These are phyloP conservation scores for Clangula hyemalis DNA, from an alignment of 2,797 vertebrate species.

Conservation along the genomic window DNA sequence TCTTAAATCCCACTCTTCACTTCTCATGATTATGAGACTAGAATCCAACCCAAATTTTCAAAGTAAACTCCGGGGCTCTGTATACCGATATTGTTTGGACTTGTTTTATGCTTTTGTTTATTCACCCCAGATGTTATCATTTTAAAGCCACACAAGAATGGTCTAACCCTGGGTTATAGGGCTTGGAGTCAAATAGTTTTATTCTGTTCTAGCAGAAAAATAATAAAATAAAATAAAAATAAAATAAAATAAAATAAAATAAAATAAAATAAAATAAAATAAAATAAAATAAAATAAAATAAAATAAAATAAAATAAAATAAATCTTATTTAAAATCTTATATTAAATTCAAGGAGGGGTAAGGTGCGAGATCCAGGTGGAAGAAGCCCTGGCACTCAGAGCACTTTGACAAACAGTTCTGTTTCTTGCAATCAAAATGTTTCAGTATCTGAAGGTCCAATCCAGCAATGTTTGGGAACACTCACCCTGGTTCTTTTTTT, in stretches of 20 bases:
- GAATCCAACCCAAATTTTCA: neutral
- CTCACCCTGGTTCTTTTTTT: neutral
- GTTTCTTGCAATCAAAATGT: neutral
- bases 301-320: neutral
- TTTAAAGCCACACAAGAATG: neutral
- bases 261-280: neutral
- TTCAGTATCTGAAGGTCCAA: neutral
- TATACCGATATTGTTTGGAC: fast-evolving
- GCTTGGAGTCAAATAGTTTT: neutral
- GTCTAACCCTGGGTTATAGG: fast-evolving
- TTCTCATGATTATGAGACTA: neutral
- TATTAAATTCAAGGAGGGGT: neutral
- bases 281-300: too few species aligned
- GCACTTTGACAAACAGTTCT: neutral
- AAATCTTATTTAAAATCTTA: too few species aligned
- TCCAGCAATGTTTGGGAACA: neutral
- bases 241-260: too few species aligned
- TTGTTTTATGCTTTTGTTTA: neutral
- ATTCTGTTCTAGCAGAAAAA: neutral
- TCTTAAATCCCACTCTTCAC: neutral
- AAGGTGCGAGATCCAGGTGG: neutral
- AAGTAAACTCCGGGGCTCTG: neutral
- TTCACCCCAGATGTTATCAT: fast-evolving
- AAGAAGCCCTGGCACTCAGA: neutral
- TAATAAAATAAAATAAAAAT: neutral